Percentiles rank a stretch among this genome's conserved stretches.
Evolutionary conservation across 2,797 vertebrate genomes (phyloP).

Genomic region (Sciurus vulgaris): DNA sequence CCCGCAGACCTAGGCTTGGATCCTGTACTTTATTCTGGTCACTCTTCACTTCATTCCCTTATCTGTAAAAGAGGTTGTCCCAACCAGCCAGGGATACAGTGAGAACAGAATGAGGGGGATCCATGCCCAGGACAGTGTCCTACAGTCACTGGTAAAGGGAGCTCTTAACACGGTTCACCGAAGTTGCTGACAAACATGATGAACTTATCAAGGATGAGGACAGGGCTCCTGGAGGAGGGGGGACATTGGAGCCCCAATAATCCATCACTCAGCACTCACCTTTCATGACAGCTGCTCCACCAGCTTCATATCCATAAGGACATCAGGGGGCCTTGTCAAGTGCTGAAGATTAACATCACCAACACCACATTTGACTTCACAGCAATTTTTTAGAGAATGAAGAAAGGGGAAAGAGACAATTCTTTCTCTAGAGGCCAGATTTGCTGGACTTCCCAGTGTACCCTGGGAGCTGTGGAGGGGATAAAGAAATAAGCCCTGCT

Average conservation of each 20-base stretch:
- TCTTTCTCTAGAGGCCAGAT: constrained; percentile 13
- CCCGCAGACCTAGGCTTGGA: neutral
- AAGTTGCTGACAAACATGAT: constrained; percentile 46
- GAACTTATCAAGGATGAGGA: constrained; percentile 26
- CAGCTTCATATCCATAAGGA: constrained; percentile 40
- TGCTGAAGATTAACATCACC: constrained; percentile 57
- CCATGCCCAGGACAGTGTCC: neutral
- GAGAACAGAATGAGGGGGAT: neutral
- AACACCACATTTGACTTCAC: constrained; percentile 34
- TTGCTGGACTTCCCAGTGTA: neutral
- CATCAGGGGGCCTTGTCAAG: constrained; percentile 47
- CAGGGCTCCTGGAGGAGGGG: neutral
- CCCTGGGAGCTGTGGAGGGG: neutral
- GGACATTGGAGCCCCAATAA: constrained; percentile 14
- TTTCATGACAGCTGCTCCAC: constrained; percentile 43
- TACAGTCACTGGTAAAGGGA: neutral
- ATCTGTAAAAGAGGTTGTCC: neutral
- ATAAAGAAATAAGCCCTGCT: neutral
- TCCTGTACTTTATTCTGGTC: neutral
- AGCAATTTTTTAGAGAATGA: constrained; percentile 51
- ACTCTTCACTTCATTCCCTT: neutral
- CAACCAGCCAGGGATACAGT: neutral
- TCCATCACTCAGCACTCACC: constrained; percentile 10
- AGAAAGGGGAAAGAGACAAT: neutral
- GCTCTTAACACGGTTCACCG: neutral